Evolutionary conservation across 1,140 invertebrate species (phyloP), one percentile per base, ranked within the genome.

Genomic region (Drosophila jambulina): DNA sequence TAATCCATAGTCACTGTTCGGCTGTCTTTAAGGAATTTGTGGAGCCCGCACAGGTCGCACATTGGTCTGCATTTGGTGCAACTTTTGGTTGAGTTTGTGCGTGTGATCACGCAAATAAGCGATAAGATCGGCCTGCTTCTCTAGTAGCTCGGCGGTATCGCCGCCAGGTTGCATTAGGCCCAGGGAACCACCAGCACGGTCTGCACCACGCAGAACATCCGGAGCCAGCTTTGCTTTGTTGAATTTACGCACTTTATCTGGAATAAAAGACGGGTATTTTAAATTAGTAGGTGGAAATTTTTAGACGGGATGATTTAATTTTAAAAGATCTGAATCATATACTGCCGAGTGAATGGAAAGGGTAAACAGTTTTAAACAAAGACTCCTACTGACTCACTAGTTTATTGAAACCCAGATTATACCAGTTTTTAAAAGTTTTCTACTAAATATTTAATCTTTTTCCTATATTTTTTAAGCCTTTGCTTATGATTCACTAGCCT

Each of bases 91-190:
- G 4, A 94, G 81, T 74, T 91, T 92, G 48, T 91, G 91, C 56
- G 94, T 94, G 36, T 94, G 94, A 64, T 94, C 94, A 32, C 93
- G 93, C 25, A 94, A 71, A 86, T 93, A 93, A 46, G 90, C 78
- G 51, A 94, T 94, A 7, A 94, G 86, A 78, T 94, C 94, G 48
- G 94, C 94, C 86, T 96, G 95, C 80, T 95, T 95, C 88, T 96
- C 95, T 42, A 96, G 93, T 56, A 96, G 93, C 60, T 96, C 95
- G 29, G 94, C 93, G 5, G 95, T 87, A 82, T 95, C 94, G 25
- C 94, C 93, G 53, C 93, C 94, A 49, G 93, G 93, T 75, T 94
- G 93, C 78, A 93, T 93, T 43, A 94, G 94, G 12, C 95, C 95
- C 54, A 95, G 91, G 79, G 95, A 95, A 23, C 93, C 93, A 42